Conservation (phyloP, 2,888 invertebrate genomes). For the Chelonus formosanus region DNA sequence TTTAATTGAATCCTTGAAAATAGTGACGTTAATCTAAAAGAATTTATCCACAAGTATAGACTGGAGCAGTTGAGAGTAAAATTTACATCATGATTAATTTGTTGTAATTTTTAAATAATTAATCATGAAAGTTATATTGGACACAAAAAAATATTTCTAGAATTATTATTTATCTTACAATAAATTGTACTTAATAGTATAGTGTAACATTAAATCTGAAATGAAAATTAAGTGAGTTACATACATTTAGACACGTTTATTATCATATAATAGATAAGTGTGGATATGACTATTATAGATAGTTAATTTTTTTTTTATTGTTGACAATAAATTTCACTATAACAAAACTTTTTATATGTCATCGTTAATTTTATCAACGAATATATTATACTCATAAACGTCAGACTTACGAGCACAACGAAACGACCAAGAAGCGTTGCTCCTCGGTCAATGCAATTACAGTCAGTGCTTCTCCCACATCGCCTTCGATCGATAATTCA, state of each 20-base stretch:
- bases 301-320: background rate
- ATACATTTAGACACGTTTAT: too few species aligned
- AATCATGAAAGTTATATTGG: background rate
- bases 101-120: background rate
- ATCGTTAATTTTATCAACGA: slow-evolving; percentile 21
- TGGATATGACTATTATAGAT: background rate
- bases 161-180: too few species aligned
- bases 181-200: too few species aligned
- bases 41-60: background rate
- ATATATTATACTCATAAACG: slow-evolving; percentile 12
- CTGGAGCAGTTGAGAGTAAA: background rate
- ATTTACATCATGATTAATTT: slow-evolving; percentile 7
- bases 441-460: slow-evolving; percentile 34
- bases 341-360: slow-evolving; percentile 13
- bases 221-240: too few species aligned
- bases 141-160: background rate
- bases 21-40: slow-evolving; percentile 6
- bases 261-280: too few species aligned
- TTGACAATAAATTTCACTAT: background rate
- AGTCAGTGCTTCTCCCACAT: slow-evolving; percentile 15
- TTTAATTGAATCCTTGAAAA: slow-evolving; percentile 27
- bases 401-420: slow-evolving; percentile 14
- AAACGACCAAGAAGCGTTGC: slow-evolving; percentile 21
- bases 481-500: slow-evolving; percentile 34
- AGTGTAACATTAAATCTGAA: too few species aligned